Base-by-base conservation (phyloP, 1,140 invertebrate species). In the Leptinotarsa texana region DNA sequence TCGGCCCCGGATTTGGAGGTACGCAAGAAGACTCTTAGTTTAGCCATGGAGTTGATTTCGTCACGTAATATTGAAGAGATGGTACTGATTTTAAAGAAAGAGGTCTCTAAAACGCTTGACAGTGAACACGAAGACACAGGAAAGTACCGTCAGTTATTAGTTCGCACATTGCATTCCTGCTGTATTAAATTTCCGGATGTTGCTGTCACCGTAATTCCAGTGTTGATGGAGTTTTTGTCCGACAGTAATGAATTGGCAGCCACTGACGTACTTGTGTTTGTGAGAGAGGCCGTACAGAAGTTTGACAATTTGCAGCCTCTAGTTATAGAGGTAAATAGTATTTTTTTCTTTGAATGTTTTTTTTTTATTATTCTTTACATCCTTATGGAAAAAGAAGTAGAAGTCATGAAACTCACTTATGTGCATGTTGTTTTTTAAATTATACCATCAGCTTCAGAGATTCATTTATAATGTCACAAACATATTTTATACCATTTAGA, bases 171-270 rank as follows among this genome's bases (percentile, higher is more conserved):
- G 72, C 98, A 99, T 87, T 90, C 94, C 15, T 98, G 96, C 83
- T 96, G 95, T 73, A 96, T 99, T 77, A 98, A 97, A 89, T 99
- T 99, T 87, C 97, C 98, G 3, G 98, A 99, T 86, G 96, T 99
- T 69, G 97, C 97, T 21, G 90, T 90, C 67, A 93, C 93, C 72
- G 96, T 99, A 66, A 97, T 99, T 79, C 97, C 96, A 47, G 95
- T 98, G 57, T 87, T 99, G 72, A 93, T 97, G 79, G 98, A 99
- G 84, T 97, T 99, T 86, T 87, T 99, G n/a, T 94, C 94, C 2
- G 98, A 99, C 85, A 94, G 92, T 63, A 96, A 96, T 86, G 98
- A 99, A 86, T 87, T 96, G 69, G 97, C 96, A 24, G 96, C 98
- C 1, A 90, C 92, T 3, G 97, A 99, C 88, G 97, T 99, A 13